A percentile compares a stretch with the other conserved stretches of the same genome.
phyloP scores from a whole-genome alignment of 2,113 vertebrate genomes.

The Takifugu flavidus region DNA sequence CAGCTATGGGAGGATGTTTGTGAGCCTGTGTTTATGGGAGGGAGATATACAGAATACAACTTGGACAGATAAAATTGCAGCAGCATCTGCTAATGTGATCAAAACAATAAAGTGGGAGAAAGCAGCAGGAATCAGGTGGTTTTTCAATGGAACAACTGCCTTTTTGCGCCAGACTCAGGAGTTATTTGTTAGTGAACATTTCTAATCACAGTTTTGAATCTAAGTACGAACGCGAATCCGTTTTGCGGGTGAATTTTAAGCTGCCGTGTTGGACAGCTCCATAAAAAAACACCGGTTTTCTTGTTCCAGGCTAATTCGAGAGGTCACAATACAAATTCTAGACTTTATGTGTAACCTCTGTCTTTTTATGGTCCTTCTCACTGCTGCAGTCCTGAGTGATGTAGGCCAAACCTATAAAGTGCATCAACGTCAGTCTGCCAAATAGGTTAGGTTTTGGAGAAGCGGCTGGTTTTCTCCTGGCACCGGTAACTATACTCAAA shows the following conservation, averaged over 20 bases:
- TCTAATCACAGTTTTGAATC: too few relatives aligned
- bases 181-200: background rate
- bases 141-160: slow-evolving; percentile 26
- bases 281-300: background rate
- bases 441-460: slow-evolving; percentile 31
- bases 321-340: slow-evolving; percentile 1
- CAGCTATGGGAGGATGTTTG: slow-evolving; percentile 6
- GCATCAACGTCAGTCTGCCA: slow-evolving; percentile 25
- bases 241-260: too few relatives aligned
- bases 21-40: slow-evolving; percentile 21
- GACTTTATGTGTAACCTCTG: slow-evolving; percentile 8
- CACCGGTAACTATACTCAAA: slow-evolving; percentile 22
- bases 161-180: slow-evolving; percentile 26
- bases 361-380: slow-evolving; percentile 1
- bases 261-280: background rate
- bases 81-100: slow-evolving; percentile 40
- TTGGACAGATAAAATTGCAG: slow-evolving; percentile 20
- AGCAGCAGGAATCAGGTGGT: slow-evolving; percentile 57
- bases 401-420: slow-evolving; percentile 9
- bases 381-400: background rate
- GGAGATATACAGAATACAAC: slow-evolving; percentile 6
- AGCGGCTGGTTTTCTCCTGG: slow-evolving; percentile 23
- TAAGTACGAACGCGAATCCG: too few relatives aligned
- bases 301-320: background rate
- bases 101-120: slow-evolving; percentile 25